These are phyloP conservation scores for Asteroscopus sphinx DNA, from an alignment of 2,888 invertebrate species.

Conservation along the genomic window DNA sequence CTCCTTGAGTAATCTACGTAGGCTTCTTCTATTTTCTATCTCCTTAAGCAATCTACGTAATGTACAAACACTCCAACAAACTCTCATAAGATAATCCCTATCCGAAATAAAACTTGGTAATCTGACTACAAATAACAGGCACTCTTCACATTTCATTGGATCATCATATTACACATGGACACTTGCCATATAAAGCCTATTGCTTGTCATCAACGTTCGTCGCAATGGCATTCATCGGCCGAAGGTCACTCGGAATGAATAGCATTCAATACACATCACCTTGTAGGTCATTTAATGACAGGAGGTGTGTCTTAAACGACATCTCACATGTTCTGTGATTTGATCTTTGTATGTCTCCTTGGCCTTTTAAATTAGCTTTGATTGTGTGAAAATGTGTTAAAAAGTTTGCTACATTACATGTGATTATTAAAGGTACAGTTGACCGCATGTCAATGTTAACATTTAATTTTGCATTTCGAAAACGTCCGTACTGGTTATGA, in stretches of 20 bases:
- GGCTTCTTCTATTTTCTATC: too few relatives aligned
- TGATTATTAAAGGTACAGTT: too few relatives aligned
- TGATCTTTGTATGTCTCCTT: slow-evolving; percentile 10
- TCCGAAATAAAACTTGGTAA: neutral
- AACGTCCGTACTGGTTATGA: too few relatives aligned
- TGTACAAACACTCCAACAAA: too few relatives aligned
- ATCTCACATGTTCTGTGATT: slow-evolving; percentile 22
- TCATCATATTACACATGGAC: neutral
- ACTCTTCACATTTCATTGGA: neutral
- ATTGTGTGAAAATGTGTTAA: slow-evolving; percentile 22
- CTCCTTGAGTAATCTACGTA: too few relatives aligned
- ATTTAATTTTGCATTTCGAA: too few relatives aligned
- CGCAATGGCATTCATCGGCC: slow-evolving; percentile 4
- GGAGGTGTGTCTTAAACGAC: slow-evolving; percentile 26
- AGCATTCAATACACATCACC: slow-evolving; percentile 21
- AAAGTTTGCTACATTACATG: too few relatives aligned
- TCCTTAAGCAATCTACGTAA: too few relatives aligned
- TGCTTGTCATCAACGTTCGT: slow-evolving; percentile 16
- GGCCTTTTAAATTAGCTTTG: slow-evolving; percentile 17
- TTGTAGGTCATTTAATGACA: slow-evolving; percentile 27
- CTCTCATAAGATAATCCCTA: neutral
- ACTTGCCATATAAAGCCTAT: slow-evolving; percentile 9
- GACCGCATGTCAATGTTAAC: too few relatives aligned
- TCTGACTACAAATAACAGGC: slow-evolving; percentile 3
- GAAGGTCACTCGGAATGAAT: slow-evolving; percentile 35